Base-by-base conservation (phyloP, 2,797 vertebrate genomes). In the Rhabdophis nuchalis region DNA sequence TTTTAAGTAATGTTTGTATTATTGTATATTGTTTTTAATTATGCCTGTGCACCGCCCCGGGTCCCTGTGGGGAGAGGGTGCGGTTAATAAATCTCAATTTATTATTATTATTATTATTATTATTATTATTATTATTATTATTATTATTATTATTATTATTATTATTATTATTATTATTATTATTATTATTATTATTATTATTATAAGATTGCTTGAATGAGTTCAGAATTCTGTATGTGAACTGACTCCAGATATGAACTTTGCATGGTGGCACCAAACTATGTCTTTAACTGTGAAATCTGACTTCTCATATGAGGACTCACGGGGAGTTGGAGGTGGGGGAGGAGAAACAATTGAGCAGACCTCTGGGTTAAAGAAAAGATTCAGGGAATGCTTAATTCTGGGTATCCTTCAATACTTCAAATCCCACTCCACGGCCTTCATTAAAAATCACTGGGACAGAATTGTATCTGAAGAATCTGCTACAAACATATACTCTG, bases 281-380 rank as follows among this genome's bases (percentile, higher is more conserved):
- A 46, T 46, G 36, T 46, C 36, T 46, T 82, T 82, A 46, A 82
- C 20, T 82, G 23, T 46, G 4, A 82, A 82, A 9, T 25, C 72
- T 82, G 10, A 46, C 4, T 46, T 77, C 72, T 82, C 36, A 46
- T 82, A 10, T 46, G 72, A 25, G 20, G 36, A 82, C 20, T 25
- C 4, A 41, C 20, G 4, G 1, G 20, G 20, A 14, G 12, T 13
- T 29, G 13, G 2, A 0, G 36, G 18, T 4, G 1, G 18, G 5
- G 56, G 8, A 1, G 72, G 18, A 77, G 20, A 25, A 41, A 82
- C 9, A 82, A 82, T 25, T 20, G 20, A 82, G 46, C 72, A 82
- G 36, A 41, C 10, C 11, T 25, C 72, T 77, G 68, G 64, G 18
- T 77, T 41, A 41, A 77, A 82, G 36, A 20, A 46, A 10, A 46